A percentile compares a stretch with the other conserved stretches of the same genome.
Conservation (phyloP, 2,888 invertebrate genomes). For the Rotaria sp. region DNA sequence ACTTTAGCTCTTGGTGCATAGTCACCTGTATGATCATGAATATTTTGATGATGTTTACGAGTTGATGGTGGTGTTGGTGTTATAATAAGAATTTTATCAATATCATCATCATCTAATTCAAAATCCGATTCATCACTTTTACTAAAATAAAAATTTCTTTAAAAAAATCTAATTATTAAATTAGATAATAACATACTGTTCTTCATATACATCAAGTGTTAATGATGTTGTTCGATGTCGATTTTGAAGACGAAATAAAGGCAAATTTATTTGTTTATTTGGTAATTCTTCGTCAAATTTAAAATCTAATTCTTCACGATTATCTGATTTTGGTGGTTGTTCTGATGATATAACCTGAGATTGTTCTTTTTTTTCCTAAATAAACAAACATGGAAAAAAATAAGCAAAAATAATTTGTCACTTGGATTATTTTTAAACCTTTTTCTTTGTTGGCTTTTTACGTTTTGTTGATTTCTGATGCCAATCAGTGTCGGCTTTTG, state of each 20-base stretch:
- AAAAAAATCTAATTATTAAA: neutral
- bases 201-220: neutral
- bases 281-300: constrained; percentile 87
- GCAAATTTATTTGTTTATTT: neutral
- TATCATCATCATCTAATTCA: constrained; percentile 82
- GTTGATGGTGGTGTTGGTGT: constrained; percentile 66
- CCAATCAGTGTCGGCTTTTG: constrained; percentile 32
- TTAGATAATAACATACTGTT: neutral
- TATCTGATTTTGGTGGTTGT: constrained; percentile 42
- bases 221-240: constrained; percentile 27
- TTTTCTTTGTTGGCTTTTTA: constrained; percentile 27
- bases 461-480: constrained; percentile 9
- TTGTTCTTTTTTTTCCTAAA: neutral
- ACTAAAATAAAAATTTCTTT: neutral
- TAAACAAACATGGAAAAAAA: neutral
- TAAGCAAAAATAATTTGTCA: too few species aligned
- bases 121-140: constrained; percentile 62
- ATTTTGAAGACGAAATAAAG: neutral
- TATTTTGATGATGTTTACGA: constrained; percentile 80
- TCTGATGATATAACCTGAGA: neutral
- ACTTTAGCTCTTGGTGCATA: constrained; percentile 83
- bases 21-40: constrained; percentile 81
- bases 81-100: constrained; percentile 86
- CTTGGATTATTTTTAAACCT: neutral
- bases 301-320: constrained; percentile 77